phyloP scores from a whole-genome alignment of 2,888 invertebrate genomes.

The Emmelina monodactyla region DNA sequence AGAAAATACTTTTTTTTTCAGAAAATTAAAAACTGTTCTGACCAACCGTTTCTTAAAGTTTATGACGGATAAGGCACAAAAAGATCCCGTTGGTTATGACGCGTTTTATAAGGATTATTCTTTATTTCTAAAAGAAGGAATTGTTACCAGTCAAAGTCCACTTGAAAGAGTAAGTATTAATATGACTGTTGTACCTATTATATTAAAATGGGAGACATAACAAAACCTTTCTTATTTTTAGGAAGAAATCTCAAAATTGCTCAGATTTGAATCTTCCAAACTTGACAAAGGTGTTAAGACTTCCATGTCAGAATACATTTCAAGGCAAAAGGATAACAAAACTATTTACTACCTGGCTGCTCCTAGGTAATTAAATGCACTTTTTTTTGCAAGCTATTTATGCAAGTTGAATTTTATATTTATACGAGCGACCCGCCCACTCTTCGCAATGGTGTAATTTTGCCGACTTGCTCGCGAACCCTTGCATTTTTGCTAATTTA shows the following conservation, averaged over 20 bases:
- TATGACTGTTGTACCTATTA: too few species aligned
- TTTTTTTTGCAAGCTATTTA: not conserved
- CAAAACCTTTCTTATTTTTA: conserved; percentile 28
- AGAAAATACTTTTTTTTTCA: too few species aligned
- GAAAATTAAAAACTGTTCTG: conserved; percentile 84
- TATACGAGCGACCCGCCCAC: too few species aligned
- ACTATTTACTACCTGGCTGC: conserved; percentile 93
- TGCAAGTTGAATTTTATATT: not conserved
- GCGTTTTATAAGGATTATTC: conserved; percentile 93
- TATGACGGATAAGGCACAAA: conserved; percentile 83
- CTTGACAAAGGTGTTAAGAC: conserved; percentile 74
- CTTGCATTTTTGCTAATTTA: too few species aligned
- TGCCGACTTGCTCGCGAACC: too few species aligned
- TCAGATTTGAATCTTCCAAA: conserved; percentile 92
- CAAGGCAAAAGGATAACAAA: conserved; percentile 79
- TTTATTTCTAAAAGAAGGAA: conserved; percentile 94
- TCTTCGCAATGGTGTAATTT: too few species aligned
- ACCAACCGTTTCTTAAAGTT: conserved; percentile 86
- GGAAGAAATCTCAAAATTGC: conserved; percentile 90
- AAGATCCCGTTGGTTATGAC: conserved; percentile 81
- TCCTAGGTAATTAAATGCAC: conserved; percentile 71
- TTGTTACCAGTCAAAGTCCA: conserved; percentile 83
- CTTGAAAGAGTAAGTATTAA: conserved; percentile 75
- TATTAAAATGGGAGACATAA: not conserved
- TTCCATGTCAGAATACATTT: conserved; percentile 82